A percentile compares a stretch with the other conserved stretches of the same genome.
These are phyloP conservation scores for Drosophila ambigua DNA, from an alignment of 1,140 invertebrate genomes.

Conservation along the genomic window DNA sequence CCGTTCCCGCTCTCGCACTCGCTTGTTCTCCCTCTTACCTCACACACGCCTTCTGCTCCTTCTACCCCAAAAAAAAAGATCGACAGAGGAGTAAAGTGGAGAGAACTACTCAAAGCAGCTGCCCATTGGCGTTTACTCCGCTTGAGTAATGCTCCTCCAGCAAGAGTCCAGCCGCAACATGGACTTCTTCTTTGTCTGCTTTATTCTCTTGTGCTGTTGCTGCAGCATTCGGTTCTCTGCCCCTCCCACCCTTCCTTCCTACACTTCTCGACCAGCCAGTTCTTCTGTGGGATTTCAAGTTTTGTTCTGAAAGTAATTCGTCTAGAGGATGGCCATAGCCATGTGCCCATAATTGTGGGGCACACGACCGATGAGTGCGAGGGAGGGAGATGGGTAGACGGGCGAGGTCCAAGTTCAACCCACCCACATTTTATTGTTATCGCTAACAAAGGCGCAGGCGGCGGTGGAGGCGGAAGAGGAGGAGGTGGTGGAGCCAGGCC, in stretches of 20 bases:
- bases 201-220: conserved; percentile 29
- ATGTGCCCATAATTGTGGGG: conserved; percentile 71
- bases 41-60: not conserved
- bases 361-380: conserved; percentile 21
- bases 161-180: conserved; percentile 16
- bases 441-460: conserved; percentile 67
- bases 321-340: conserved; percentile 45
- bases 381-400: not conserved
- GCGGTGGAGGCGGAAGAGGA: conserved; percentile 7
- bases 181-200: conserved; percentile 43
- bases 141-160: conserved; percentile 68
- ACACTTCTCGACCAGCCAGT: conserved; percentile 19
- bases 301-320: conserved; percentile 77
- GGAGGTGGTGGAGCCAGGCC: conserved; percentile 15
- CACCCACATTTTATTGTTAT: conserved; percentile 82
- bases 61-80: conserved; percentile 6
- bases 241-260: conserved; percentile 39
- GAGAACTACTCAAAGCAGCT: conserved; percentile 49
- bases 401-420: conserved; percentile 77
- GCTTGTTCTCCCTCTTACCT: conserved; percentile 11
- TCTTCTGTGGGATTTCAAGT: conserved; percentile 57
- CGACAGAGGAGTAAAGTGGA: not conserved
- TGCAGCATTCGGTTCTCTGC: conserved; percentile 28
- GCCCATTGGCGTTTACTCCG: conserved; percentile 75
- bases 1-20: conserved; percentile 4